A percentile compares a stretch with the other conserved stretches of the same genome.
Conservation (phyloP, 2,113 vertebrate species). For the Fulica atra region DNA sequence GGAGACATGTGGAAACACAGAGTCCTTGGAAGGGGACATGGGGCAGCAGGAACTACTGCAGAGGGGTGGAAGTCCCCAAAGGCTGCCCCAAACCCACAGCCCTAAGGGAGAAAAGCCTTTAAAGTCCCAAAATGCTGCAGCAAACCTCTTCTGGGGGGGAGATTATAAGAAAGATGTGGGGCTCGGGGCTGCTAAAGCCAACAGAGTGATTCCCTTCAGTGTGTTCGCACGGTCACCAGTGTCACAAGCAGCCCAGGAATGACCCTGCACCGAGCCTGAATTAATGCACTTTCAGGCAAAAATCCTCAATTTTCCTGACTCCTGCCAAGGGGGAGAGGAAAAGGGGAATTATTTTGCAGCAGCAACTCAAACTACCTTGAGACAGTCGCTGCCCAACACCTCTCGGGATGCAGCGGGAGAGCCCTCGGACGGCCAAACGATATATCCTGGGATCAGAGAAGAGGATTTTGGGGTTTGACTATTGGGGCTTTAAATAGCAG, state of each 20-base stretch:
- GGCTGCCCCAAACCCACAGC: neutral
- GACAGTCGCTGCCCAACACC: accelerated
- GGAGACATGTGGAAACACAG: accelerated
- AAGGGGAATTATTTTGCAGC: neutral
- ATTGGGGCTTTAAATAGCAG: neutral
- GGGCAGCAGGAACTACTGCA: accelerated
- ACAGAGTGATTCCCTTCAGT: neutral
- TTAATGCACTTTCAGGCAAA: accelerated
- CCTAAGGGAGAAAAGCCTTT: neutral
- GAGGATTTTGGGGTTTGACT: neutral
- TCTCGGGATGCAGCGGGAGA: accelerated
- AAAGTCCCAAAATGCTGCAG: accelerated
- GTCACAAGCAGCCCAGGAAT: neutral
- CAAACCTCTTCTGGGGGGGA: neutral
- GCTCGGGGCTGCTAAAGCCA: accelerated
- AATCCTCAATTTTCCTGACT: neutral
- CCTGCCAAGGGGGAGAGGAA: neutral
- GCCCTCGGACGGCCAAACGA: accelerated
- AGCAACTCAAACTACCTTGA: accelerated
- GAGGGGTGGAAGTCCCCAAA: accelerated
- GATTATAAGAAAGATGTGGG: neutral
- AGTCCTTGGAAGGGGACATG: accelerated
- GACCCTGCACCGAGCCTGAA: accelerated
- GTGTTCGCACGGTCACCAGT: accelerated
- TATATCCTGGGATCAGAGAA: neutral